These are phyloP conservation scores for Semnornis frantzii DNA, from an alignment of 2,113 vertebrate species.

Conservation along the genomic window DNA sequence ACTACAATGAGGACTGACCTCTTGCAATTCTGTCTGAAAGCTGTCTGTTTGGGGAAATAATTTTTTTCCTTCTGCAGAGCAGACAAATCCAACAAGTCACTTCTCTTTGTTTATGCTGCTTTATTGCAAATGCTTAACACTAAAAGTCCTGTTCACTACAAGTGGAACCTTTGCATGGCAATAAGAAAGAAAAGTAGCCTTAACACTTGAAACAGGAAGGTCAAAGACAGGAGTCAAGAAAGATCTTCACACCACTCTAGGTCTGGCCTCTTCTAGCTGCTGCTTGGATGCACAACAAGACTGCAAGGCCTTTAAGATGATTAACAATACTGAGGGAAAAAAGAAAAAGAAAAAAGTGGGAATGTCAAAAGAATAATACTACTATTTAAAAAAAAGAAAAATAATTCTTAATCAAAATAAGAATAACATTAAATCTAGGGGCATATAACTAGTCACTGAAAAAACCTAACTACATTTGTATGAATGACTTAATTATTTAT, in stretches of 20 bases:
- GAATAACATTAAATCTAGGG: not conserved
- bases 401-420: not conserved
- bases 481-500: not conserved
- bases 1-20: not conserved
- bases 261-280: not conserved
- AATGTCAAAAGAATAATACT: not conserved
- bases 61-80: not conserved
- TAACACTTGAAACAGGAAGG: not conserved
- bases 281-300: not conserved
- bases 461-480: not conserved
- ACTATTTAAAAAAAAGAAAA: not conserved
- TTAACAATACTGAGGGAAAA: not conserved
- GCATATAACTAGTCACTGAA: not conserved
- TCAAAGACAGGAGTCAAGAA: not conserved
- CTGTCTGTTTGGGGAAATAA: not conserved
- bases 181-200: not conserved
- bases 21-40: conserved; percentile 1
- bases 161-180: not conserved
- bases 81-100: not conserved
- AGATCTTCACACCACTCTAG: not conserved
- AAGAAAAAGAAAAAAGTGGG: not conserved
- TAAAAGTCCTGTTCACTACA: not conserved
- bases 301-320: not conserved
- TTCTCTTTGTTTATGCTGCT: not conserved
- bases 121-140: not conserved